A percentile compares a stretch with the other conserved stretches of the same genome.
Evolutionary conservation across 2,797 vertebrate genomes (phyloP).

Genomic region (Acestrorhynchus altus): DNA sequence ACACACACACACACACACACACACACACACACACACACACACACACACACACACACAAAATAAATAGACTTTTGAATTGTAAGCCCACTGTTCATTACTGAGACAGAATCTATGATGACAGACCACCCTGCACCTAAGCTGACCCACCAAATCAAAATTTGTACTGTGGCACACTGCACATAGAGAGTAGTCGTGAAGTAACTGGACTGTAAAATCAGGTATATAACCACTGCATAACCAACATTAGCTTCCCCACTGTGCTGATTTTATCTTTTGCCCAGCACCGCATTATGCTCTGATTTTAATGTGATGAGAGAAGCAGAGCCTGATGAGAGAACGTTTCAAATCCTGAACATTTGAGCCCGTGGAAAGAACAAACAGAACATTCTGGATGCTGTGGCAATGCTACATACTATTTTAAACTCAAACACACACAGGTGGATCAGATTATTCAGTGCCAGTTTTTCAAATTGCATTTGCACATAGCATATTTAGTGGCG

Average conservation of each 20-base stretch:
- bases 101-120: neutral
- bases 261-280: constrained; percentile 16
- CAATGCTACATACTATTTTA: neutral
- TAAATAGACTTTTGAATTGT: neutral
- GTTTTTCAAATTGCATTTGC: neutral
- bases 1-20: constrained; percentile 25
- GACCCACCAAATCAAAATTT: neutral
- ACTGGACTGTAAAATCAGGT: constrained; percentile 8
- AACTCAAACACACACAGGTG: neutral
- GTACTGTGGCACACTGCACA: neutral
- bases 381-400: accelerated
- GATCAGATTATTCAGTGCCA: neutral
- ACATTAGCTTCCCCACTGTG: neutral
- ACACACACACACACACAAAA: constrained; percentile 29
- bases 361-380: neutral
- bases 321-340: constrained; percentile 8
- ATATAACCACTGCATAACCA: neutral
- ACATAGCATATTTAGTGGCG: neutral
- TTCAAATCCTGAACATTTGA: neutral
- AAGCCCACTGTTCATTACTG: neutral
- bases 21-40: constrained; percentile 28
- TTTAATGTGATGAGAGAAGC: constrained; percentile 32
- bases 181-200: neutral
- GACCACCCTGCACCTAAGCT: neutral
- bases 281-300: constrained; percentile 16